phyloP scores from a whole-genome alignment of 2,797 vertebrate genomes.

The Siniperca obscura region DNA sequence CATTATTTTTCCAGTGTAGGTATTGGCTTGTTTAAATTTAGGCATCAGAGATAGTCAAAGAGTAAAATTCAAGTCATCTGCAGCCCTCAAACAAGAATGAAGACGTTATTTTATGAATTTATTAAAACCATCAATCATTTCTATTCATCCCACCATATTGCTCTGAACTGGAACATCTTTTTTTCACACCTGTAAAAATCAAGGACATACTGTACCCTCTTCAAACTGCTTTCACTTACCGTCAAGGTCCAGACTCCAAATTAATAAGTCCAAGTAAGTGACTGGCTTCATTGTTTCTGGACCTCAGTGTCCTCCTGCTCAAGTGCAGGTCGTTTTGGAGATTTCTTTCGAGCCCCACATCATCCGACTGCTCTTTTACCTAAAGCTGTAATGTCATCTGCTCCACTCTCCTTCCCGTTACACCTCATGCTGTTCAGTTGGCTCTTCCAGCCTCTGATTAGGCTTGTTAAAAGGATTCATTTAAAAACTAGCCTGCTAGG shows the following conservation, averaged over 20 bases:
- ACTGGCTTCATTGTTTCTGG: slow-evolving; percentile 15
- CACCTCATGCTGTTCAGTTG: slow-evolving; percentile 44
- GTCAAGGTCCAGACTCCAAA: slow-evolving; percentile 23
- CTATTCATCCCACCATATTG: neutral
- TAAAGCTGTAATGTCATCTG: slow-evolving; percentile 33
- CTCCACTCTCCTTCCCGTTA: slow-evolving; percentile 31
- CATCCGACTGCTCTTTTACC: slow-evolving; percentile 46
- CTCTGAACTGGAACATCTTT: slow-evolving; percentile 12
- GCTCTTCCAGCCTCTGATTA: slow-evolving; percentile 68
- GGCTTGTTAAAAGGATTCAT: slow-evolving; percentile 73
- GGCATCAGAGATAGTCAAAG: neutral
- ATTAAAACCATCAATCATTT: slow-evolving; percentile 21
- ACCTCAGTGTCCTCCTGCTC: slow-evolving; percentile 3
- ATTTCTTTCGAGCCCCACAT: slow-evolving; percentile 11
- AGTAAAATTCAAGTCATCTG: neutral
- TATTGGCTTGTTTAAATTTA: neutral
- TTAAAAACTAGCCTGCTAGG: slow-evolving; percentile 72
- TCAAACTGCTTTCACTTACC: slow-evolving; percentile 25
- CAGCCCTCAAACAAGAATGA: neutral
- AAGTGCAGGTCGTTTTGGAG: slow-evolving; percentile 8
- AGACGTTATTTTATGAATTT: neutral
- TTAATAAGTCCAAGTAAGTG: slow-evolving; percentile 6
- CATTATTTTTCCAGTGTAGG: neutral
- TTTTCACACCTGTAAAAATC: slow-evolving; percentile 30
- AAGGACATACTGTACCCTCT: slow-evolving; percentile 20